Evolutionary conservation across 2,888 invertebrate genomes (phyloP), one percentile per base, ranked within the genome.

Genomic region (Pegoplata infirma): DNA sequence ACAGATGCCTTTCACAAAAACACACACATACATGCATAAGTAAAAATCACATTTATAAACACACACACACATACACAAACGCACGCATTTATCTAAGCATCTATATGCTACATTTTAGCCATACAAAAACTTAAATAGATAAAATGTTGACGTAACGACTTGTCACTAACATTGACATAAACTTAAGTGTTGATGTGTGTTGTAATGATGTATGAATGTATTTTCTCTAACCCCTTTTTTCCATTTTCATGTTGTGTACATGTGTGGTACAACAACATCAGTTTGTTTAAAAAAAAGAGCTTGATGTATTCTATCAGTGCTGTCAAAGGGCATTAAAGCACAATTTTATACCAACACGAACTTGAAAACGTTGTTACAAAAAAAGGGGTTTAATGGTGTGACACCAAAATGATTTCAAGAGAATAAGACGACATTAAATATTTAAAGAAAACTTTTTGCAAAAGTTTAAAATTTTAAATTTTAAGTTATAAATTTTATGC

Each of bases 121-220:
- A 12, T 40, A 5, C 56, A n/a, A 40, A 16, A 10, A 56, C 28
- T 28, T 49, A 49, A 28, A 36, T 36, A 66, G 61, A 75, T 75
- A 75, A 53, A 75, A 67, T 75, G 46, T 67, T 79, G 67, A 71
- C 25, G 61, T 67, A 61, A 58, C 61, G 56, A 75, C 75, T 61
- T 75, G 66, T 71, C 79, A 71, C 44, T 49, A 67, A 28, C 63
- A 75, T 59, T 79, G 75, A 67, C 59, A 61, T n/a, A 21, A 71
- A 66, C 46, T 68, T 44, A 46, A 21, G 40, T 66, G 51, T 51
- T 72, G 44, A 56, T 77, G 49, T 17, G 14, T 49, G 47, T 10
- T 40, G 32, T 23, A 55, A 36, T 47, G 46, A 61, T 61, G 61
- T 28, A 67, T 72, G 36, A 40, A 32, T n/a, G n/a, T n/a, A n/a